Conservation (phyloP, 2,888 invertebrate species). For the Cerastis leucographa region DNA sequence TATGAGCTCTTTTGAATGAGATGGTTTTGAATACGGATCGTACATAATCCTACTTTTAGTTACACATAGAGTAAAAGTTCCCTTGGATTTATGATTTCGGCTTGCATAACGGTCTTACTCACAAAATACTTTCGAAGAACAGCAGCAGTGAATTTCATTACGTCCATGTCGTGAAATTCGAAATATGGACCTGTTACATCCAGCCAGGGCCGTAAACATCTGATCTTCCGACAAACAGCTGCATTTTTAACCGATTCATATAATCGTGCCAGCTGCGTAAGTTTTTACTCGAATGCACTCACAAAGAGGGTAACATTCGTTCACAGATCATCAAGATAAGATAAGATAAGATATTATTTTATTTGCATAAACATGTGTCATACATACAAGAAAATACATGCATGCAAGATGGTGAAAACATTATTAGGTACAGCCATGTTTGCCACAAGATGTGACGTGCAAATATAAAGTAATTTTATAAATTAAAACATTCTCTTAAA, state of each 20-base stretch:
- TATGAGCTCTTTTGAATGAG: slow-evolving; percentile 24
- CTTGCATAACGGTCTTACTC: slow-evolving; percentile 9
- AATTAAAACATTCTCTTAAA: no score
- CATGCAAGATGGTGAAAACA: no score
- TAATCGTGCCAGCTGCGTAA: slow-evolving; percentile 2
- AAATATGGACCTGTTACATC: neutral
- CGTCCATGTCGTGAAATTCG: neutral
- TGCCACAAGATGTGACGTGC: no score
- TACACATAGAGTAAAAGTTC: slow-evolving; percentile 4
- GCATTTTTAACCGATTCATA: neutral
- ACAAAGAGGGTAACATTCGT: slow-evolving; percentile 29
- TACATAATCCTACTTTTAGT: neutral
- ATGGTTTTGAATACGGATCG: slow-evolving; percentile 9
- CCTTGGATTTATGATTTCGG: slow-evolving; percentile 11
- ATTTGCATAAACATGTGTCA: no score
- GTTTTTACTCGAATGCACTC: slow-evolving; percentile 32
- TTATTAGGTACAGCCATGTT: no score
- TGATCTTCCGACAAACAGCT: neutral
- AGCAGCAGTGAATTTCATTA: neutral
- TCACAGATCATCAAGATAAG: slow-evolving; percentile 51
- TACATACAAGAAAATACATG: no score
- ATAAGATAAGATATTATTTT: no score
- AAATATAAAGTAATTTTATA: no score
- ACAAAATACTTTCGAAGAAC: neutral
- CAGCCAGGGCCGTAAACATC: neutral